These are phyloP conservation scores for Allobates femoralis DNA, from an alignment of 2,797 vertebrate genomes.

Conservation along the genomic window DNA sequence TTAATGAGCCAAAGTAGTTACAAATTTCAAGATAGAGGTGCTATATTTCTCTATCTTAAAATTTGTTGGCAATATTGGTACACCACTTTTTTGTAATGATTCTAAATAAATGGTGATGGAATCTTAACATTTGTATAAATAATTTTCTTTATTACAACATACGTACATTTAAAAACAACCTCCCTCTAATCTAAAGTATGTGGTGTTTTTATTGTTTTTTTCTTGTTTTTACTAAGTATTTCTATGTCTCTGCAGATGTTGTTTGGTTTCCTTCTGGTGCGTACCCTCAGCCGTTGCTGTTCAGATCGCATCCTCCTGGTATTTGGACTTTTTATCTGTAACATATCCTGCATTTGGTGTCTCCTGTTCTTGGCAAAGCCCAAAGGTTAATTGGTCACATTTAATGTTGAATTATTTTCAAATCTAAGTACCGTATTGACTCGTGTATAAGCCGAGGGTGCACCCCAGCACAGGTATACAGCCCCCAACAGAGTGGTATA, in stretches of 20 bases:
- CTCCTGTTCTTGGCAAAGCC: slow-evolving; percentile 82
- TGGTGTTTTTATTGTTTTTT: background rate
- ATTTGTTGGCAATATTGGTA: background rate
- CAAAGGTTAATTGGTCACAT: slow-evolving; percentile 72
- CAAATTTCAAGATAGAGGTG: too few species aligned
- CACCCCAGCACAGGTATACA: too few species aligned
- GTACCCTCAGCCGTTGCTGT: slow-evolving; percentile 76
- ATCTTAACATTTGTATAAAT: background rate
- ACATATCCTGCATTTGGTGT: slow-evolving; percentile 83
- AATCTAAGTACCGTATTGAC: background rate
- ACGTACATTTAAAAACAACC: background rate
- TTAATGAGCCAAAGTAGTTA: too few species aligned
- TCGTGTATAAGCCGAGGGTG: too few species aligned
- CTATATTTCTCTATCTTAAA: background rate
- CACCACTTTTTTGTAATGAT: background rate
- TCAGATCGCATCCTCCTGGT: slow-evolving; percentile 79
- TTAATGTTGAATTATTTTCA: background rate
- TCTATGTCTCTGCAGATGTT: slow-evolving; percentile 68
- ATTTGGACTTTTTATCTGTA: slow-evolving; percentile 80
- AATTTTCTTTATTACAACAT: background rate
- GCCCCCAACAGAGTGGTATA: too few species aligned
- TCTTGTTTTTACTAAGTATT: background rate
- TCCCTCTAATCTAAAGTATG: background rate
- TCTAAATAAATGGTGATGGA: background rate
- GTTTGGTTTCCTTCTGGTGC: slow-evolving; percentile 82